These are phyloP conservation scores for Pangasianodon hypophthalmus DNA, from an alignment of 2,113 vertebrate genomes.

Conservation along the genomic window DNA sequence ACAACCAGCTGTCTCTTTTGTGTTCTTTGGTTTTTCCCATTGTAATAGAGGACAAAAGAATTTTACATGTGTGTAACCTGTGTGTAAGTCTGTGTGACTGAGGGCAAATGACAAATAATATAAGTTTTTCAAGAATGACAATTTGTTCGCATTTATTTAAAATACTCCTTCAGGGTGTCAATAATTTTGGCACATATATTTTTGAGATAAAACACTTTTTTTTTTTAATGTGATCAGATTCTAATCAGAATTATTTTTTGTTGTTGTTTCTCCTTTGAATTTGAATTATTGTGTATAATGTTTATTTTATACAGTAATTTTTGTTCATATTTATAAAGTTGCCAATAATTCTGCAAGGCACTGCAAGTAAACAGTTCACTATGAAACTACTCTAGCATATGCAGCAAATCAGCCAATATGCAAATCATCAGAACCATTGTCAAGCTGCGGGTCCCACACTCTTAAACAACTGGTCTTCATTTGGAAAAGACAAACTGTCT, in stretches of 20 bases:
- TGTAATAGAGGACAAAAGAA: neutral
- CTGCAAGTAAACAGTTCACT: neutral
- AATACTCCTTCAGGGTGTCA: neutral
- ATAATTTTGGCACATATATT: neutral
- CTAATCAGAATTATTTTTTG: neutral
- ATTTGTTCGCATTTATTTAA: neutral
- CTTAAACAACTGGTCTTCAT: neutral
- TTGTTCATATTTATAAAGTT: neutral
- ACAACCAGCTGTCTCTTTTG: neutral
- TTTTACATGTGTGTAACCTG: neutral
- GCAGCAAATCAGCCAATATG: neutral
- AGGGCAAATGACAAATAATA: neutral
- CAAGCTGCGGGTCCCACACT: neutral
- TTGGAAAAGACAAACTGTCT: neutral
- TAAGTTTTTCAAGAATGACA: neutral
- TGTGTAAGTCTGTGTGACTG: neutral
- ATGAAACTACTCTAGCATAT: neutral
- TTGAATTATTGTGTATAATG: neutral
- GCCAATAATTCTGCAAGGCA: neutral
- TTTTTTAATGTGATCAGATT: neutral
- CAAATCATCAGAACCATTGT: neutral
- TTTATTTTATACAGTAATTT: neutral
- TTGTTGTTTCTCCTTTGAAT: neutral
- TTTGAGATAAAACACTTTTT: too few relatives aligned
- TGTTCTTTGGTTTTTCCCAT: neutral